phyloP scores from a whole-genome alignment of 64 coral and sea anemone genomes.

The Montipora sp. region DNA sequence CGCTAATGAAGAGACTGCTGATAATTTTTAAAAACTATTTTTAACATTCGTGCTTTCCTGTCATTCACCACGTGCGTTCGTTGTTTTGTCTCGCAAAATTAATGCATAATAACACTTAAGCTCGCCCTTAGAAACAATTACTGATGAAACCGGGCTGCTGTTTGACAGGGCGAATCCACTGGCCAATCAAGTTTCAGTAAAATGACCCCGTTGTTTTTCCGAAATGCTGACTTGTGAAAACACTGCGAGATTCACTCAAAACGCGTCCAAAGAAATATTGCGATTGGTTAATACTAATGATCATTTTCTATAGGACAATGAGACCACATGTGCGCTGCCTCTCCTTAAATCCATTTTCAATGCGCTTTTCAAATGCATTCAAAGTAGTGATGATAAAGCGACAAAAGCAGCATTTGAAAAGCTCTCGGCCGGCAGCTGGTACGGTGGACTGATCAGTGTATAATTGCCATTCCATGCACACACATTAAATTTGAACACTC shows the following conservation, averaged over 20 bases:
- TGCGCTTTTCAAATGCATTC: constrained; percentile 91
- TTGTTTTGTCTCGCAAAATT: constrained; percentile 62
- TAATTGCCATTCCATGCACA: constrained; percentile 46
- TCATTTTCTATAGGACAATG: constrained; percentile 90
- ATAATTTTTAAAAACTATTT: constrained; percentile 51
- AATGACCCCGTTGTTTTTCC: constrained; percentile 34
- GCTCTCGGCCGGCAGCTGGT: constrained; percentile 57
- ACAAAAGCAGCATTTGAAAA: constrained; percentile 85
- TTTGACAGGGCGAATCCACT: constrained; percentile 19
- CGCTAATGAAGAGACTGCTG: constrained; percentile 19
- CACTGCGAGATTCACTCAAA: constrained; percentile 66
- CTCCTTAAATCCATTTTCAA: constrained; percentile 84
- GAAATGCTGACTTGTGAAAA: constrained; percentile 62
- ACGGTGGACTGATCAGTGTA: constrained; percentile 28
- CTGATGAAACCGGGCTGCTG: constrained; percentile 36
- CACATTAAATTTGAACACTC: constrained; percentile 27
- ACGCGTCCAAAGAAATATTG: not conserved
- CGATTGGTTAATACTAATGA: constrained; percentile 75
- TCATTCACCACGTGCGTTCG: constrained; percentile 1
- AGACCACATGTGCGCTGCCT: constrained; percentile 86
- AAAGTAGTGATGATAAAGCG: constrained; percentile 76
- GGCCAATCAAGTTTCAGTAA: constrained; percentile 55
- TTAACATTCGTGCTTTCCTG: constrained; percentile 35
- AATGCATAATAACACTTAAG: constrained; percentile 64
- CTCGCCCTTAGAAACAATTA: constrained; percentile 66